These are phyloP conservation scores for Pygoscelis antarcticus DNA, from an alignment of 2,113 vertebrate genomes.

Conservation along the genomic window DNA sequence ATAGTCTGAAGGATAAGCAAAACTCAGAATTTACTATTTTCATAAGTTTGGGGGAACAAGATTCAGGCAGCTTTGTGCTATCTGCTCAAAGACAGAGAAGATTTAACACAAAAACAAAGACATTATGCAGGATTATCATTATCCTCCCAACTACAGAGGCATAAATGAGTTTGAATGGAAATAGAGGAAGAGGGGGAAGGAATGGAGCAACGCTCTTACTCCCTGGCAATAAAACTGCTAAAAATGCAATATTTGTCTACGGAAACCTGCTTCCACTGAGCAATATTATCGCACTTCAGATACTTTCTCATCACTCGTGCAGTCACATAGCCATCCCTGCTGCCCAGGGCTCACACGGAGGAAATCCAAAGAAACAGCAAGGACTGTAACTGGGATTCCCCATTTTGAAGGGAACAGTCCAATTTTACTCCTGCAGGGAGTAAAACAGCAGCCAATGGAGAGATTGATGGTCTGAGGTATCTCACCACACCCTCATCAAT, in stretches of 20 bases:
- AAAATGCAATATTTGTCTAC: background rate
- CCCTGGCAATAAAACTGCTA: background rate
- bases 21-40: background rate
- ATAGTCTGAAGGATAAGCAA: background rate
- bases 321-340: background rate
- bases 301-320: background rate
- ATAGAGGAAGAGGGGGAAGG: background rate
- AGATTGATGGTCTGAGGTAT: background rate
- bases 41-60: background rate
- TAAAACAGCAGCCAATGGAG: background rate
- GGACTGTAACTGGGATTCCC: background rate
- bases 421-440: background rate
- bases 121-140: slow-evolving; percentile 8
- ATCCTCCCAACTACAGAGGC: background rate
- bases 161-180: background rate
- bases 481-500: background rate
- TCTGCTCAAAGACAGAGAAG: background rate
- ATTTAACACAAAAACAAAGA: background rate
- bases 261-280: background rate
- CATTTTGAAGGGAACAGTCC: background rate
- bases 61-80: background rate
- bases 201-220: background rate
- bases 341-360: background rate
- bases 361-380: background rate
- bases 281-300: background rate